Percentiles rank a stretch among this genome's conserved stretches.
Conservation (phyloP, 2,797 vertebrate genomes). For the Pseudochirops corinnae region DNA sequence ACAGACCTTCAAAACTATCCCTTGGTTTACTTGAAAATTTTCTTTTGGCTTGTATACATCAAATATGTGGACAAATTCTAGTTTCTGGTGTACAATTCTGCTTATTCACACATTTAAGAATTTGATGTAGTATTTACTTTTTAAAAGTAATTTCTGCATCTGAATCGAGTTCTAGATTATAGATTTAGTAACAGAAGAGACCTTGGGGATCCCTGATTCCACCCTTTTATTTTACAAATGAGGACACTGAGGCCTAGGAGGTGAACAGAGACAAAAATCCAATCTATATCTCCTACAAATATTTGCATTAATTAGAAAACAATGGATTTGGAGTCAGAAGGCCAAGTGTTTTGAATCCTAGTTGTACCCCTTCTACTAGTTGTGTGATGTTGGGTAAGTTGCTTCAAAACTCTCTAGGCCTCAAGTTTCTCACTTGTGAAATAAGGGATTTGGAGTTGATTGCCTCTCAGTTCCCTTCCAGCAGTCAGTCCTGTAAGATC, state of each 20-base stretch:
- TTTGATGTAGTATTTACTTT: background rate
- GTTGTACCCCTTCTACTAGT: background rate
- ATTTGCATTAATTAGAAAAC: background rate
- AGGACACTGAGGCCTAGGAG: background rate
- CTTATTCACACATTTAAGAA: background rate
- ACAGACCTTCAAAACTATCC: background rate
- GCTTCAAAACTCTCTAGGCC: background rate
- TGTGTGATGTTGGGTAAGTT: background rate
- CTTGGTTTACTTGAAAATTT: background rate
- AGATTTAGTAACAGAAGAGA: background rate
- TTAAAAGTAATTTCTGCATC: background rate
- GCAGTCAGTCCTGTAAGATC: background rate
- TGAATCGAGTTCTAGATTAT: background rate
- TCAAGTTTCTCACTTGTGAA: background rate
- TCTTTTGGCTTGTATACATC: background rate
- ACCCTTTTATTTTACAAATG: background rate
- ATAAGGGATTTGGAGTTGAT: background rate
- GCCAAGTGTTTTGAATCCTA: background rate
- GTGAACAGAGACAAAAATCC: background rate
- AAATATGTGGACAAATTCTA: background rate
- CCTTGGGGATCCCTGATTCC: background rate
- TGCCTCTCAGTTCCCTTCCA: background rate
- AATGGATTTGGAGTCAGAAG: background rate
- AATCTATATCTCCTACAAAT: background rate
- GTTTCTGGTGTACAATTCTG: background rate